Conservation (phyloP, 2,113 vertebrate genomes). For the Rutilus rutilus region DNA sequence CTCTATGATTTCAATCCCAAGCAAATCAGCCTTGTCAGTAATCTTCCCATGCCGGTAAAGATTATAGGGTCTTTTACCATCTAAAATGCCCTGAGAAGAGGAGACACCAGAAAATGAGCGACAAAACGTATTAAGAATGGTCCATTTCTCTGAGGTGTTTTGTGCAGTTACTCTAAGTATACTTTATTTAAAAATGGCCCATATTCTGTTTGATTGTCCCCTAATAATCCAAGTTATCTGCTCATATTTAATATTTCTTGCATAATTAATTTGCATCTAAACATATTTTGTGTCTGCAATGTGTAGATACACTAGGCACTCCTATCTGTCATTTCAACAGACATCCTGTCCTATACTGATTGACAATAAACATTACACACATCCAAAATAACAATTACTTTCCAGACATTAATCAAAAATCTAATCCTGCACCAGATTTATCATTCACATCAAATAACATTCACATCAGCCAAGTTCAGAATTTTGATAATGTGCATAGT, state of each 20-base stretch:
- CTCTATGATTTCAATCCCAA: constrained; percentile 6
- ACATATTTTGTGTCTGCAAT: background rate
- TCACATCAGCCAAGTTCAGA: background rate
- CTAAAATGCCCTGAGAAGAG: background rate
- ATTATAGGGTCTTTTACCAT: background rate
- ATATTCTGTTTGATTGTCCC: background rate
- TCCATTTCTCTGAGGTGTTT: background rate
- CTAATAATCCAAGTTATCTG: background rate
- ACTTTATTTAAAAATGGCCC: background rate
- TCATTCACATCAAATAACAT: constrained; percentile 5
- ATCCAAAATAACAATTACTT: background rate
- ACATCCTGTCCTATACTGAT: background rate
- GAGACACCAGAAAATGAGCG: background rate
- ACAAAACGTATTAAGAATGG: background rate
- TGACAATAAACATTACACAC: background rate
- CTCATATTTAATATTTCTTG: background rate
- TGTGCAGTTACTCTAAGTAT: background rate
- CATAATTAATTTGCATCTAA: background rate
- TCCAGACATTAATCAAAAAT: background rate
- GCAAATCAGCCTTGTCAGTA: background rate
- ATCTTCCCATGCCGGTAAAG: background rate
- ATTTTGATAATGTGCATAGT: constrained; percentile 10
- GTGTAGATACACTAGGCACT: background rate
- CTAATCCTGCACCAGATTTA: background rate
- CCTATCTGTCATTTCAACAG: background rate